Conservation (phyloP, 2,113 vertebrate species). For the Channa maculata region DNA sequence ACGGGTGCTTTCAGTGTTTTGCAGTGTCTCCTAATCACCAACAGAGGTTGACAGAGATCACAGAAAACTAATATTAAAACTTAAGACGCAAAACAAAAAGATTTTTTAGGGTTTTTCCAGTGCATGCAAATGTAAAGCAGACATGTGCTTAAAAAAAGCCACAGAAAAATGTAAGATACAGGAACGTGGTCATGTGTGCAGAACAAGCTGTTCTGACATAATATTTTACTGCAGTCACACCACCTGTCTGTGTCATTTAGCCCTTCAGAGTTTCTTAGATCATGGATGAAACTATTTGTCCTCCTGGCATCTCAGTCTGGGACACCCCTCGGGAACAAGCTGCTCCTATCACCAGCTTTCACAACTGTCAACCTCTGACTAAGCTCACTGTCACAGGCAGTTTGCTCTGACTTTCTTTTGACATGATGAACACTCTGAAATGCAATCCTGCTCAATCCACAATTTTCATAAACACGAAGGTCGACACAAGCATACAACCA, state of each 20-base stretch:
- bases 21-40: slow-evolving; percentile 50
- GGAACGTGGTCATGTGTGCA: not conserved
- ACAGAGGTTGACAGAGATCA: slow-evolving; percentile 64
- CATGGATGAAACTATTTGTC: slow-evolving; percentile 37
- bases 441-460: too few species aligned
- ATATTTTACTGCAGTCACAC: slow-evolving; percentile 11
- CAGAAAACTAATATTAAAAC: not conserved
- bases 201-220: slow-evolving; percentile 3
- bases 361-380: slow-evolving; percentile 31
- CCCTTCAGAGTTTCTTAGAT: slow-evolving; percentile 27
- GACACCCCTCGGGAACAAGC: slow-evolving; percentile 28
- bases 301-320: slow-evolving; percentile 42
- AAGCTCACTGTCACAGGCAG: slow-evolving; percentile 5
- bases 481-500: not conserved
- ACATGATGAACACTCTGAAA: not conserved
- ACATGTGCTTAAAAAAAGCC: not conserved
- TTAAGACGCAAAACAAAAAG: not conserved
- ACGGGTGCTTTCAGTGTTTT: not conserved
- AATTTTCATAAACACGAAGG: not conserved
- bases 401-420: not conserved
- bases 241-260: slow-evolving; percentile 71
- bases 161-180: not conserved
- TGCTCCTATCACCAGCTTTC: slow-evolving; percentile 27
- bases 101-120: not conserved
- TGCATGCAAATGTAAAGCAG: not conserved